A percentile compares a stretch with the other conserved stretches of the same genome.
Conservation (phyloP, 2,113 vertebrate species). For the Taurulus bubalis region DNA sequence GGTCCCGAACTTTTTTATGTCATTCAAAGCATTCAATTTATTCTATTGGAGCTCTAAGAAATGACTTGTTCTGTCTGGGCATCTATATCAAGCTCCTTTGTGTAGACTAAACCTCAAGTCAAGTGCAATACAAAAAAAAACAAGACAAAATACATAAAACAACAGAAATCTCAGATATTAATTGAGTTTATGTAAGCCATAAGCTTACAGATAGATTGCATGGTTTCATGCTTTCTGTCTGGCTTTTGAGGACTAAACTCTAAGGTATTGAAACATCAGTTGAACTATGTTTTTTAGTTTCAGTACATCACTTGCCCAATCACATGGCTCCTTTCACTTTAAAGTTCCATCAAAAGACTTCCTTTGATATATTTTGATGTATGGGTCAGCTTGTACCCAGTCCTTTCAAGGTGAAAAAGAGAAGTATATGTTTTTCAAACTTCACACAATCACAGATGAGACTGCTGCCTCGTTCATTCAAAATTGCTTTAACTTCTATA, state of each 20-base stretch:
- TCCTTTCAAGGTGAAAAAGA: conserved; percentile 75
- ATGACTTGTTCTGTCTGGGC: neutral
- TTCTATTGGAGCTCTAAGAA: neutral
- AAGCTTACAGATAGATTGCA: conserved; percentile 48
- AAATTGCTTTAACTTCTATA: conserved; percentile 67
- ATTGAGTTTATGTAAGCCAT: conserved; percentile 60
- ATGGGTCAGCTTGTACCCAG: conserved; percentile 66
- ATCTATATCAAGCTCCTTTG: conserved; percentile 18
- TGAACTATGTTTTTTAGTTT: conserved; percentile 67
- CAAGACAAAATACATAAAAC: conserved; percentile 39
- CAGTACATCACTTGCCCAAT: conserved; percentile 70
- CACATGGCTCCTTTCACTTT: conserved; percentile 71
- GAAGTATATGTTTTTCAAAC: conserved; percentile 69
- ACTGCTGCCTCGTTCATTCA: conserved; percentile 55
- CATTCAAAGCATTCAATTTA: conserved; percentile 5
- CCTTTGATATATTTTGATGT: conserved; percentile 77
- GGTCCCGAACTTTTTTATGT: neutral
- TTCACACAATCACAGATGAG: conserved; percentile 70
- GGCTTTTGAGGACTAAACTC: conserved; percentile 69
- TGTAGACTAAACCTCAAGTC: conserved; percentile 30
- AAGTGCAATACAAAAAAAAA: conserved; percentile 16
- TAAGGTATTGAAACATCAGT: conserved; percentile 68
- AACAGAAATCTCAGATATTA: conserved; percentile 44
- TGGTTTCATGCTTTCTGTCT: conserved; percentile 39
- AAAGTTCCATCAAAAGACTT: conserved; percentile 75